Evolutionary conservation across 2,888 invertebrate genomes (phyloP).

Genomic region (Lordiphosa andalusiaca): DNA sequence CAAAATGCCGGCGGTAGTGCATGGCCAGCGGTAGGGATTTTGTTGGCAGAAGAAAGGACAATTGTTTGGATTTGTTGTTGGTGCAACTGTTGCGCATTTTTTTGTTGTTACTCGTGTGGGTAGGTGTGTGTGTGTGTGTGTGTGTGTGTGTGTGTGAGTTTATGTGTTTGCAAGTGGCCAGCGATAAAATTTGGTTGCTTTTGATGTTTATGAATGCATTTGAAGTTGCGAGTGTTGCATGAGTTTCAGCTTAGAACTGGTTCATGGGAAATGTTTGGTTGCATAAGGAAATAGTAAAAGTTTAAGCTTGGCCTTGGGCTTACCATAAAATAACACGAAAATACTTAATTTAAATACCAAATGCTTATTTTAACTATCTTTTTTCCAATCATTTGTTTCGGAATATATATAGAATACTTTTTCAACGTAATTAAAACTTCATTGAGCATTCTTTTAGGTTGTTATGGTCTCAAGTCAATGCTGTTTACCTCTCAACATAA

Average conservation of each 20-base stretch:
- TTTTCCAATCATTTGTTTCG: too few species aligned
- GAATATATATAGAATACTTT: too few species aligned
- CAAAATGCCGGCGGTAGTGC: slow-evolving; percentile 29
- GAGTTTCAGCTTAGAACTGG: slow-evolving; percentile 20
- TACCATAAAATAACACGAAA: too few species aligned
- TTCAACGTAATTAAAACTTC: too few species aligned
- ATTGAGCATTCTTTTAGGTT: too few species aligned
- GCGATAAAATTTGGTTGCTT: slow-evolving; percentile 33
- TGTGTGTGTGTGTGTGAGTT: too few species aligned
- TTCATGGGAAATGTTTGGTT: slow-evolving; percentile 15
- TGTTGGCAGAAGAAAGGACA: slow-evolving; percentile 53
- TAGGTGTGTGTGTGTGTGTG: neutral
- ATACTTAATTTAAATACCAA: too few species aligned
- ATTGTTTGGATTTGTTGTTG: slow-evolving; percentile 58
- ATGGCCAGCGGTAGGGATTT: slow-evolving; percentile 4
- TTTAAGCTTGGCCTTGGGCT: too few species aligned
- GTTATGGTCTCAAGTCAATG: too few species aligned
- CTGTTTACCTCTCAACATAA: too few species aligned
- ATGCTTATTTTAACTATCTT: too few species aligned
- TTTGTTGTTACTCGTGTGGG: slow-evolving; percentile 21
- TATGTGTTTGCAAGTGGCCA: slow-evolving; percentile 35
- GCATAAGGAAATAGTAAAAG: too few species aligned
- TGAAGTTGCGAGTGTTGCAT: slow-evolving; percentile 3
- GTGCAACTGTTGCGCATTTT: slow-evolving; percentile 68
- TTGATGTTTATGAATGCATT: slow-evolving; percentile 38